Conservation (phyloP, 2,113 vertebrate genomes). For the Tichodroma muraria region DNA sequence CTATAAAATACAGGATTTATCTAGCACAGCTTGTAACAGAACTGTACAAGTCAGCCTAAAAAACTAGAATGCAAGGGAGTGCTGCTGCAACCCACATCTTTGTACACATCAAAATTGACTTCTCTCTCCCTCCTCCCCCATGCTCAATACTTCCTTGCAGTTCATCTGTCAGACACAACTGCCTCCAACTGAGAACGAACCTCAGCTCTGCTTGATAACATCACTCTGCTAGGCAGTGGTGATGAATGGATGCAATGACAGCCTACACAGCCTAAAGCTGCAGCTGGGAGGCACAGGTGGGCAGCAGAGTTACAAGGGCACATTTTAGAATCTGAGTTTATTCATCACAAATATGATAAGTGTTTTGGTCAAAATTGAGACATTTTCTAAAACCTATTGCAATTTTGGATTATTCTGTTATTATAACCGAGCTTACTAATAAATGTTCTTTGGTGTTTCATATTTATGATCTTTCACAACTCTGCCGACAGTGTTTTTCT, state of each 20-base stretch:
- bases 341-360: neutral
- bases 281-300: neutral
- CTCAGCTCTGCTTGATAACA: neutral
- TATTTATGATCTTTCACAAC: neutral
- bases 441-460: neutral
- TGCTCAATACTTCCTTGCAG: neutral
- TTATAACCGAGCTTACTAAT: neutral
- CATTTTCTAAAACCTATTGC: neutral
- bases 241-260: neutral
- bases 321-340: neutral
- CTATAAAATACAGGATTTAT: neutral
- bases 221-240: neutral
- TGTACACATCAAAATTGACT: accelerated
- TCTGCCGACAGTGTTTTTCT: neutral
- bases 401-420: neutral
- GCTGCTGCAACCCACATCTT: neutral
- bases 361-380: neutral
- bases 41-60: neutral
- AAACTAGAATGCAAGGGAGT: neutral
- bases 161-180: neutral
- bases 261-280: neutral
- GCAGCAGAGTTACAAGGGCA: neutral
- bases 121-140: accelerated
- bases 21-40: neutral
- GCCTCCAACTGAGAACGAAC: neutral